Base-by-base conservation (phyloP, 30 jellyfish, hydroid and myxozoan genomes). In the Clytia hemisphaerica region DNA sequence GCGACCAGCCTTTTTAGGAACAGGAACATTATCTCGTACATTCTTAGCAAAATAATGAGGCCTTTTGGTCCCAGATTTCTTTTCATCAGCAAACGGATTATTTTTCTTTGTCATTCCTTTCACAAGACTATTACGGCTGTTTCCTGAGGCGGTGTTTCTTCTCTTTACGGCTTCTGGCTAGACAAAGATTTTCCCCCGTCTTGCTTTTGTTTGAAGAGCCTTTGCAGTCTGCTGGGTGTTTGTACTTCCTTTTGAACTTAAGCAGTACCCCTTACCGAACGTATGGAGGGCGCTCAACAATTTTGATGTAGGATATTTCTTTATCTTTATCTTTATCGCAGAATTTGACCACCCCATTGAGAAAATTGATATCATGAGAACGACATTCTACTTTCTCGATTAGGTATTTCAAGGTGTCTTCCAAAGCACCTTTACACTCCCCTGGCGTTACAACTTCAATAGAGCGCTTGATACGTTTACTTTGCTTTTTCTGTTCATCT, bases 1-100 rank as follows among this genome's bases (percentile, higher is more conserved):
- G n/a, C 69, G 33, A 55, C 69, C 69, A 2, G 69, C 69, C 30
- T 55, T 55, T 55, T 55, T 55, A 22, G 69, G n/a, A 55, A 27
- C 37, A 55, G 69, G 69, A 2, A 22, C 33, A 15, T 55, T 55
- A 21, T 27, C 22, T 18, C 69, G 22, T 3, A 55, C 69, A 55
- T 55, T 55, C 29, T 55, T 42, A 4, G 69, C 69, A 27, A 55
- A 55, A 26, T 55, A 30, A 27, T 55, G 69, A 55, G 69, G 42
- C 16, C 69, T 7, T 55, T 55, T 55, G 25, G 25, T 55, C 22
- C 69, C 69, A 55, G 69, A 6, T 0, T 16, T 55, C 7, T 21
- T 21, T 27, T 55, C 58, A n/a, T n/a, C n/a, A n/a, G n/a, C n/a
- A 10, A 55, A 55, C 30, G 69, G 35, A 4, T 55, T 55, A 15